A percentile compares a stretch with the other conserved stretches of the same genome.
Evolutionary conservation across 2,888 invertebrate genomes (phyloP).

Genomic region (Agrenia bidenticulata): DNA sequence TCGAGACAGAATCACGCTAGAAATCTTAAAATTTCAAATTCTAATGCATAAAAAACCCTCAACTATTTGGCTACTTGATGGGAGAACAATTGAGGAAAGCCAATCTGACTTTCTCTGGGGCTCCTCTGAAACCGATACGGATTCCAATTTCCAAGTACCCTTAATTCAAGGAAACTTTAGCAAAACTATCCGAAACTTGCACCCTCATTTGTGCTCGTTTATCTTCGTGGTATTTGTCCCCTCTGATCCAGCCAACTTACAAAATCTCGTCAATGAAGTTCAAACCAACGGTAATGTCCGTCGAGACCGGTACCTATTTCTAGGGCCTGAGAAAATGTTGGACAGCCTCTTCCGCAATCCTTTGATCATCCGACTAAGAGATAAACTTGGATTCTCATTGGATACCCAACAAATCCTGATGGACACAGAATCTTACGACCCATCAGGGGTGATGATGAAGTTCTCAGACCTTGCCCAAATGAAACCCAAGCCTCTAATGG

Average conservation of each 20-base stretch:
- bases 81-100: background rate
- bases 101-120: too few relatives aligned
- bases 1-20: too few relatives aligned
- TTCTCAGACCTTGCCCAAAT: background rate
- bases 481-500: conserved; percentile 1
- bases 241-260: background rate
- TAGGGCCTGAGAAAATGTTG: background rate
- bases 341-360: background rate
- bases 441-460: background rate
- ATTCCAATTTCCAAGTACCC: background rate
- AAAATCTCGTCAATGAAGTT: background rate
- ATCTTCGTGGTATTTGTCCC: background rate
- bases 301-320: conserved; percentile 6
- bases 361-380: background rate
- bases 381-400: conserved; percentile 9
- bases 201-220: background rate
- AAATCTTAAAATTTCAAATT: background rate
- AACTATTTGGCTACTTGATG: background rate
- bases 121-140: background rate
- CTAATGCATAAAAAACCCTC: background rate
- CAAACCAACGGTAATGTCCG: background rate
- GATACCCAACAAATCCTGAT: background rate
- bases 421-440: background rate
- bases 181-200: background rate
- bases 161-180: background rate